Percentiles rank a stretch among this genome's conserved stretches.
phyloP scores from a whole-genome alignment of 2,113 vertebrate genomes.

The Ciconia boyciana region DNA sequence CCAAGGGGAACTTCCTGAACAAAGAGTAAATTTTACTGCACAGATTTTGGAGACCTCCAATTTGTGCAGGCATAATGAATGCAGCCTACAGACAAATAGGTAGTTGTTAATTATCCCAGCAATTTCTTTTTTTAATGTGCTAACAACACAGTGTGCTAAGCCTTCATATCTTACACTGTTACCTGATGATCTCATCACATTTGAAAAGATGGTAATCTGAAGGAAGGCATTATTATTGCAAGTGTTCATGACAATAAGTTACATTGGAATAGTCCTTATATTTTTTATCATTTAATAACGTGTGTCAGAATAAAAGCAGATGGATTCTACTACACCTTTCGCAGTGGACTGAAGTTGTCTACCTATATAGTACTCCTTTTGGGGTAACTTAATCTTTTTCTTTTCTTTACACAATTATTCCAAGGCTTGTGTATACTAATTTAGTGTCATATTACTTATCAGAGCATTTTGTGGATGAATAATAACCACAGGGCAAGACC shows the following conservation, averaged over 20 bases:
- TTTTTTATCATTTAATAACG: conserved; percentile 70
- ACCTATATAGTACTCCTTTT: conserved; percentile 57
- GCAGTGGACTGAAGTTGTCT: conserved; percentile 50
- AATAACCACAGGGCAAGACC: conserved; percentile 77
- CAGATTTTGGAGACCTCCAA: conserved; percentile 85
- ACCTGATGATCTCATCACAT: conserved; percentile 82
- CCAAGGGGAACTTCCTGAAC: conserved; percentile 86
- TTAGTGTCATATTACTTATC: conserved; percentile 82
- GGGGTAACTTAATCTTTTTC: conserved; percentile 73
- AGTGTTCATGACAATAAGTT: conserved; percentile 69
- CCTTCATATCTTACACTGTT: conserved; percentile 77
- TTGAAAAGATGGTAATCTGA: conserved; percentile 74
- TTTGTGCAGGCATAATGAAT: conserved; percentile 82
- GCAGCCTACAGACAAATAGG: conserved; percentile 84
- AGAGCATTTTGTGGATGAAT: conserved; percentile 75
- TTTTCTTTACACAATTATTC: conserved; percentile 75
- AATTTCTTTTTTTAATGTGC: conserved; percentile 82
- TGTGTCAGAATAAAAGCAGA: conserved; percentile 65
- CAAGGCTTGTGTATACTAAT: conserved; percentile 73
- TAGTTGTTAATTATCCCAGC: conserved; percentile 86
- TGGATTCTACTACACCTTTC: conserved; percentile 57
- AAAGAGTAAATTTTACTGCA: conserved; percentile 86
- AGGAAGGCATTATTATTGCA: conserved; percentile 68
- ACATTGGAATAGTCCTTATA: conserved; percentile 56
- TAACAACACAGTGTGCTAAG: conserved; percentile 77